A percentile compares a stretch with the other conserved stretches of the same genome.
Evolutionary conservation across 2,797 vertebrate species (phyloP).

Genomic region (Lycodopsis pacificus): DNA sequence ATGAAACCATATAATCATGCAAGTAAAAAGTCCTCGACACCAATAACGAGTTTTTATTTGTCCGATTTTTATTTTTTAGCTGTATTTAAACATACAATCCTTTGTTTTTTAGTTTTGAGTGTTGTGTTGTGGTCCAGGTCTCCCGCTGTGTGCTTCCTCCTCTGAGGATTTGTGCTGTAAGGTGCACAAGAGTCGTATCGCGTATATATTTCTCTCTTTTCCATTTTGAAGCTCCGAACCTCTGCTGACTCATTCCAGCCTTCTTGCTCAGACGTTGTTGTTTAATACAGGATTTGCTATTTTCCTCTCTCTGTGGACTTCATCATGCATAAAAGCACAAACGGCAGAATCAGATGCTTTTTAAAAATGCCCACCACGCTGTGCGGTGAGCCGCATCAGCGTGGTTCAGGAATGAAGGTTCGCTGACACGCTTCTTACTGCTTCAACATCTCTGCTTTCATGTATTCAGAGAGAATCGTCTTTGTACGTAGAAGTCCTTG

Average conservation of each 20-base stretch:
- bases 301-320: slow-evolving; percentile 35
- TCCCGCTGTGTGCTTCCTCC: background rate
- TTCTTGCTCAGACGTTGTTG: slow-evolving; percentile 45
- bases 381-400: slow-evolving; percentile 23
- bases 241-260: slow-evolving; percentile 54
- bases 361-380: background rate
- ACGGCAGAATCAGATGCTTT: slow-evolving; percentile 13
- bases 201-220: background rate
- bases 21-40: background rate
- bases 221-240: slow-evolving; percentile 21
- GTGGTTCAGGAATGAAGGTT: slow-evolving; percentile 31
- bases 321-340: slow-evolving; percentile 30
- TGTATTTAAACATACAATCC: background rate
- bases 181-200: background rate
- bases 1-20: background rate
- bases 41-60: no score
- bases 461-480: slow-evolving; percentile 14
- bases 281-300: slow-evolving; percentile 63
- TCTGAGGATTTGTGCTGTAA: background rate
- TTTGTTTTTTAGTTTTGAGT: background rate
- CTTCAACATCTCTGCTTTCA: slow-evolving; percentile 27
- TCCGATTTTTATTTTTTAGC: background rate
- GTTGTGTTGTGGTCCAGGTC: background rate
- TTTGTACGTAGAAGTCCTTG: slow-evolving; percentile 19
- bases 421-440: slow-evolving; percentile 16